Evolutionary conservation across 2,113 vertebrate species (phyloP).

Genomic region (Zosterops borbonicus): DNA sequence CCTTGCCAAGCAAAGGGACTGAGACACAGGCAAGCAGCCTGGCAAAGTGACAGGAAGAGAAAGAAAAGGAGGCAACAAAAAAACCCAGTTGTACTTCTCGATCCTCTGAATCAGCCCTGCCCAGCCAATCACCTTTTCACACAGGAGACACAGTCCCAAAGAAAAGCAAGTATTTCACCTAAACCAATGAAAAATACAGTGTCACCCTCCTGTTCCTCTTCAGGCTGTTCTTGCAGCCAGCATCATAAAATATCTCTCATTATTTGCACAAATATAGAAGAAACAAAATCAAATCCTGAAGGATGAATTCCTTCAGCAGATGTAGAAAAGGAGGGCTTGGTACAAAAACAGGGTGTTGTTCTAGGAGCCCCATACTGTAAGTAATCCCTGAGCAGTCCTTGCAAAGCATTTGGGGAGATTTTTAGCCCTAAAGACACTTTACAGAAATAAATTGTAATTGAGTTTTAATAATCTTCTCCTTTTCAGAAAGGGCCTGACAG

Average conservation of each 20-base stretch:
- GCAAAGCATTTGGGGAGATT: slow-evolving; percentile 23
- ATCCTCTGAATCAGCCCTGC: not conserved
- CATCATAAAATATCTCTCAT: not conserved
- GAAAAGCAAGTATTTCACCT: not conserved
- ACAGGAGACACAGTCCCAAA: not conserved
- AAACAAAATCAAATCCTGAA: not conserved
- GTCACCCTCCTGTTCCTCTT: not conserved
- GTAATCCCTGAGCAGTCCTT: not conserved
- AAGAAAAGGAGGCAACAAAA: not conserved
- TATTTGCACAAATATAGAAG: not conserved
- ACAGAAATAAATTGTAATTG: slow-evolving; percentile 73
- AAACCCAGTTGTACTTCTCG: not conserved
- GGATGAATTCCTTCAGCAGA: slow-evolving; percentile 14
- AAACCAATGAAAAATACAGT: not conserved
- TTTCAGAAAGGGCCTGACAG: slow-evolving; percentile 76
- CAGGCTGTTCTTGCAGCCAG: not conserved
- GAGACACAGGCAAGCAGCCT: not conserved
- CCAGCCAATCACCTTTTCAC: not conserved
- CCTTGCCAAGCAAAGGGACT: not conserved
- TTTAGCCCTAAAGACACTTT: slow-evolving; percentile 64
- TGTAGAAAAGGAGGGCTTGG: not conserved
- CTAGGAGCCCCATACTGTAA: not conserved
- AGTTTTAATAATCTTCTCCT: slow-evolving; percentile 73
- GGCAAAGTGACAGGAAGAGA: not conserved
- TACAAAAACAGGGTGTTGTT: not conserved